Base-by-base conservation (phyloP, 2,888 invertebrate species). In the Agrochola macilenta region DNA sequence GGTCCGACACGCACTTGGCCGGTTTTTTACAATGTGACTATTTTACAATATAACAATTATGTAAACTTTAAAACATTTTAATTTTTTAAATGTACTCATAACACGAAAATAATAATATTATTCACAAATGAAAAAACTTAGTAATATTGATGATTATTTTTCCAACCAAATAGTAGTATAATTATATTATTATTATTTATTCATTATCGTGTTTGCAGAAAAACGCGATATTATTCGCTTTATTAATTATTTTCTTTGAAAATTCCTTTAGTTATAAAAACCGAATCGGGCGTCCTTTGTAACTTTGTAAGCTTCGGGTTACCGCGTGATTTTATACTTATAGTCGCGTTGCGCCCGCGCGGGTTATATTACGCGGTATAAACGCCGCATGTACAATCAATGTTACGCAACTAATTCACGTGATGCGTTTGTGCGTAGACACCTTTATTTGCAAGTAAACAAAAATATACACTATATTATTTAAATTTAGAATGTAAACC, bases 291-390 rank as follows among this genome's bases (percentile, higher is more conserved):
- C 52, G 58, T 52, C 26, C 63, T 66, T 60, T 65, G 60, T 52
- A 76, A 65, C 39, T 30, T 57, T 74, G 9, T 20, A 63, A 52
- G 76, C 43, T 26, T 76, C 69, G 63, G 46, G 35, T 81, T 81
- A 39, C 76, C 17, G 35, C 46, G 52, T 26, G 68, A 75, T 60
- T 68, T 54, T 52, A 78, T 65, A n/a, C 11, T 1, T 46, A 46
- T 9, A 52, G 76, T 17, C 23, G 58, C 52, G 26, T 46, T 52
- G 52, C 23, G 58, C 76, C 58, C 81, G 81, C 69, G 81, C 76
- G 81, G 12, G 23, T 79, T 46, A 12, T 30, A 60, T 80, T 80
- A 81, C 81, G 76, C 81, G 64, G 76, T 79, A 12, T 30, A 20
- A 63, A 61, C 71, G 26, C 23, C 52, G 35, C 68, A 69, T 35